Evolutionary conservation across 2,888 invertebrate species (phyloP).

Genomic region (Leptodirus hochenwartii): DNA sequence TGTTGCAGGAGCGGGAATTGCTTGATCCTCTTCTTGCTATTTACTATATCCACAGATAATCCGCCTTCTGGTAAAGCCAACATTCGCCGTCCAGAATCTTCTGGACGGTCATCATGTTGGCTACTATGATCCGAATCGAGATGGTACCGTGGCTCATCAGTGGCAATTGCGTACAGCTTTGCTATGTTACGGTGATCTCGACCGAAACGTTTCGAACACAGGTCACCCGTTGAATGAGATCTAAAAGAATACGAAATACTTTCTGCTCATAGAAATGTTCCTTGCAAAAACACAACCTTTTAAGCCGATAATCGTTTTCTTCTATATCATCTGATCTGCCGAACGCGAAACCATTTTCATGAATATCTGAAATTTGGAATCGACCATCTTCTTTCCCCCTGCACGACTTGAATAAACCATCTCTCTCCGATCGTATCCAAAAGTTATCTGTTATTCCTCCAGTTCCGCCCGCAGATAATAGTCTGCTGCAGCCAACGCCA

Average conservation of each 20-base stretch:
- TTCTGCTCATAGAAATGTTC: conserved; percentile 21
- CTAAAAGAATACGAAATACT: conserved; percentile 24
- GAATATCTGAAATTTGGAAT: conserved; percentile 34
- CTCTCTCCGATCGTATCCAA: conserved; percentile 17
- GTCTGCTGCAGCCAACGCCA: too few relatives aligned
- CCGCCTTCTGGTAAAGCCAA: conserved; percentile 25
- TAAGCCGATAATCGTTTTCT: conserved; percentile 1
- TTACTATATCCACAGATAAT: too few relatives aligned
- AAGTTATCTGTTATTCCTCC: conserved; percentile 20
- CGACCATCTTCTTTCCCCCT: conserved; percentile 31
- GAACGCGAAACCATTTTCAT: conserved; percentile 26
- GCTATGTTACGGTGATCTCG: conserved; percentile 18
- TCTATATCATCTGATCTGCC: conserved; percentile 2
- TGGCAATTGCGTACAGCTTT: too few relatives aligned
- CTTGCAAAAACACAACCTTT: conserved; percentile 23
- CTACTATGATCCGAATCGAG: conserved; percentile 33
- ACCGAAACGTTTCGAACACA: conserved; percentile 24
- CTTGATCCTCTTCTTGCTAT: conserved; percentile 17
- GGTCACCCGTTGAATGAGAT: conserved; percentile 32
- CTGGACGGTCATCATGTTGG: conserved; percentile 32
- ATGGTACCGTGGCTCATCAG: conserved; percentile 30
- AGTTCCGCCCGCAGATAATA: conserved; percentile 18
- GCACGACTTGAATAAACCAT: conserved; percentile 25
- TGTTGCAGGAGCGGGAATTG: conserved; percentile 23
- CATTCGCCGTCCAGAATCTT: conserved; percentile 27